phyloP scores from a whole-genome alignment of 2,797 vertebrate species.

The Anableps anableps region DNA sequence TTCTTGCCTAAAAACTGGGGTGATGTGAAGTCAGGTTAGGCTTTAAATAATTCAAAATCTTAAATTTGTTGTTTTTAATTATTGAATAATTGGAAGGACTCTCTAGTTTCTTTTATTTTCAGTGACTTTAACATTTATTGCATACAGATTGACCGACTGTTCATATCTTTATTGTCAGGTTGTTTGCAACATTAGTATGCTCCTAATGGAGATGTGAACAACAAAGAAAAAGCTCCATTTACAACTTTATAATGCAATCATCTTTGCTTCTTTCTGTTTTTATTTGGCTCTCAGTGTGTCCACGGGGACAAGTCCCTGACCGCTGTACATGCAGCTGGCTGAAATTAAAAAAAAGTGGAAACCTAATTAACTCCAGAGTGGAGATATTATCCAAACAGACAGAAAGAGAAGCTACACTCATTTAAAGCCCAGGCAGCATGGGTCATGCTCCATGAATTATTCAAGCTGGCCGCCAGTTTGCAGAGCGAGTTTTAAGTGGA shows the following conservation, averaged over 20 bases:
- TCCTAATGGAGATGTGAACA: conserved; percentile 9
- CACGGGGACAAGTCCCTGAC: conserved; percentile 64
- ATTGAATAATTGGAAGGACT: background rate
- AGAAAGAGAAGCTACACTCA: conserved; percentile 69
- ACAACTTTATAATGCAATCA: conserved; percentile 53
- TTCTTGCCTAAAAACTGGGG: conserved; percentile 5
- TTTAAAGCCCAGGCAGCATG: conserved; percentile 69
- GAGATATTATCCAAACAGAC: conserved; percentile 79
- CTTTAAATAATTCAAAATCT: background rate
- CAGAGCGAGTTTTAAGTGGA: conserved; percentile 81
- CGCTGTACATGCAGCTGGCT: conserved; percentile 58
- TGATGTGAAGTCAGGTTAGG: background rate
- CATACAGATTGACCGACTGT: background rate
- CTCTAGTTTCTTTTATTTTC: background rate
- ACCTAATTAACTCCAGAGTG: conserved; percentile 75
- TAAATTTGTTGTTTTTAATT: background rate
- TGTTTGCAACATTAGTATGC: conserved; percentile 14
- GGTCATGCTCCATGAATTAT: conserved; percentile 80
- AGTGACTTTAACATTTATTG: background rate
- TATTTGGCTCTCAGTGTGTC: conserved; percentile 51
- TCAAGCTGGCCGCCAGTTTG: conserved; percentile 71
- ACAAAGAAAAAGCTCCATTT: conserved; percentile 56
- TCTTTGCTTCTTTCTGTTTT: conserved; percentile 57
- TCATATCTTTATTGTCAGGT: background rate
- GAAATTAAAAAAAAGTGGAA: conserved; percentile 60